These are phyloP conservation scores for Holocentrus rufus DNA, from an alignment of 2,797 vertebrate species.

Conservation along the genomic window DNA sequence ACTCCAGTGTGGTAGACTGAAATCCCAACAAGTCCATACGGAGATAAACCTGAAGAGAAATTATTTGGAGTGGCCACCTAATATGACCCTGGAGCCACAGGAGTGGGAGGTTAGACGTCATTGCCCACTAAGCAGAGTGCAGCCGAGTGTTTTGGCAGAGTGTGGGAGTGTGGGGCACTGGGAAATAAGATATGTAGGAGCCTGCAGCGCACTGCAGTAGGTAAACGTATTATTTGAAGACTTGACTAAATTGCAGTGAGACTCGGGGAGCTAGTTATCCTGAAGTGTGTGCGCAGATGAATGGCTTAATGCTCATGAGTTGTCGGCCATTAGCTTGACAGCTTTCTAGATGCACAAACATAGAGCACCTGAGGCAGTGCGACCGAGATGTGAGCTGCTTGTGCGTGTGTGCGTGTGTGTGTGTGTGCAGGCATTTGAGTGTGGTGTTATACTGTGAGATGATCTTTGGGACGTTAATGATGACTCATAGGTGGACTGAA, in stretches of 20 bases:
- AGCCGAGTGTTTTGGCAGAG: slow-evolving; percentile 42
- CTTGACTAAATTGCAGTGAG: slow-evolving; percentile 76
- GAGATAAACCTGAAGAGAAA: slow-evolving; percentile 37
- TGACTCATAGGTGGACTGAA: slow-evolving; percentile 15
- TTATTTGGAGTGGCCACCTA: slow-evolving; percentile 37
- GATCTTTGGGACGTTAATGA: slow-evolving; percentile 7
- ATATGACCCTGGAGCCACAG: slow-evolving; percentile 56
- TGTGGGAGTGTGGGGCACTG: slow-evolving; percentile 60
- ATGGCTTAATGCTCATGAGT: slow-evolving; percentile 61
- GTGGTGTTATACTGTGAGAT: slow-evolving; percentile 21
- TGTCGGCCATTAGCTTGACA: slow-evolving; percentile 55
- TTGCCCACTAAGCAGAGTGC: slow-evolving; percentile 33
- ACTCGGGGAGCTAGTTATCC: slow-evolving; percentile 75
- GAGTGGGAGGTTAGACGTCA: slow-evolving; percentile 64
- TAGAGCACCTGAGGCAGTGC: slow-evolving; percentile 22
- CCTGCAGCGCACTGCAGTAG: slow-evolving; percentile 59
- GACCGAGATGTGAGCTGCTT: slow-evolving; percentile 14
- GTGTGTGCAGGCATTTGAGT: slow-evolving; percentile 34
- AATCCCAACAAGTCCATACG: slow-evolving; percentile 17
- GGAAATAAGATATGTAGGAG: slow-evolving; percentile 71
- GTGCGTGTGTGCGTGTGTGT: background rate
- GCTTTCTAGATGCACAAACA: slow-evolving; percentile 28
- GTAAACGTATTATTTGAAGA: slow-evolving; percentile 70
- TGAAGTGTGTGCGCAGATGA: slow-evolving; percentile 60
- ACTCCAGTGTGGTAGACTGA: slow-evolving; percentile 6